A percentile compares a stretch with the other conserved stretches of the same genome.
phyloP scores from a whole-genome alignment of 2,113 vertebrate genomes.

The Indicator maculatus region DNA sequence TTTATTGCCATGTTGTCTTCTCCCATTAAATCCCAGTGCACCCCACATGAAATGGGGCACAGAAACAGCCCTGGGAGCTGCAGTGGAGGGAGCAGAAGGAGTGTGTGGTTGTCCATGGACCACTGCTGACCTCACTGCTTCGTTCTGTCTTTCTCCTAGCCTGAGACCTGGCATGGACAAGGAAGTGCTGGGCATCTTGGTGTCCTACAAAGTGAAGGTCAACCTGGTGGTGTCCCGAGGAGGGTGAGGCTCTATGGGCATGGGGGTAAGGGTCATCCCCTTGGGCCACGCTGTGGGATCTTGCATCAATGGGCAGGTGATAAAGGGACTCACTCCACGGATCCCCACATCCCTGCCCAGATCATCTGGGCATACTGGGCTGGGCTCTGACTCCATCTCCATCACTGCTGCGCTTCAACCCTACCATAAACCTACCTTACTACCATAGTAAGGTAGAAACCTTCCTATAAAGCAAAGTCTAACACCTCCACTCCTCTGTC shows the following conservation, averaged over 20 bases:
- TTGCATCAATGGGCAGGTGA: rapidly evolving
- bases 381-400: not conserved
- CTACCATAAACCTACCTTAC: not conserved
- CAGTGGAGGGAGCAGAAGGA: rapidly evolving
- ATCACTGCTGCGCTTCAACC: not conserved
- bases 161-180: constrained; percentile 81
- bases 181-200: constrained; percentile 85
- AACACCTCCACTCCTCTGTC: not conserved
- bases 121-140: not conserved
- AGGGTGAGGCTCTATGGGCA: constrained; percentile 68
- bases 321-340: rapidly evolving
- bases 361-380: rapidly evolving
- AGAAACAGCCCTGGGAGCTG: not conserved
- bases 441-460: no score
- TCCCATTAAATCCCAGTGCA: not conserved
- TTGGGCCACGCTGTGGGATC: not conserved
- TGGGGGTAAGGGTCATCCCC: rapidly evolving
- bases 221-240: constrained; percentile 81
- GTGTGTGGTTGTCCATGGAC: not conserved
- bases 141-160: constrained; percentile 63
- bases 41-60: rapidly evolving
- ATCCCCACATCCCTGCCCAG: not conserved
- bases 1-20: not conserved
- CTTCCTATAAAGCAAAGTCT: not conserved
- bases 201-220: constrained; percentile 91